Evolutionary conservation across 2,113 vertebrate species (phyloP), one percentile per base, ranked within the genome.

Genomic region (Amphiprion ocellaris): DNA sequence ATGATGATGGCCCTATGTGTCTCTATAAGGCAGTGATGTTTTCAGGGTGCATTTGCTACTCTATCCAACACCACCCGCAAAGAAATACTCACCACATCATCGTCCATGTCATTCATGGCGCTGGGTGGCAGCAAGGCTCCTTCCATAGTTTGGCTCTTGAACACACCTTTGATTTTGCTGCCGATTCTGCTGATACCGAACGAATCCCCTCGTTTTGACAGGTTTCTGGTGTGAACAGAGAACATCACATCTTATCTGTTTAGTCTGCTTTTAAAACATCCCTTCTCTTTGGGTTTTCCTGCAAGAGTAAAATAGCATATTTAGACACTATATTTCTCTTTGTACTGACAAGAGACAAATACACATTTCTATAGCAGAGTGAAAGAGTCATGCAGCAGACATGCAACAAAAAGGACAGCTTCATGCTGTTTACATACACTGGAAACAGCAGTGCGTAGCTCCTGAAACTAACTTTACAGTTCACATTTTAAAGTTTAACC

Each of bases 101-200:
- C 96, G 53, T 97, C 97, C 19, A 92, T 84, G 77, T 97, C 97
- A 1, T 87, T 71, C 81, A 94, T 71, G 64, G 92, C 90, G 87
- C 95, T 94, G 46, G 93, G 94, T 0, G 98, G 98, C 72, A 96
- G 87, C 89, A 99, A 92, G 28, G 97, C 94, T 23, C 98, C 98
- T 84, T 99, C 98, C 97, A 97, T 95, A 0, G 97, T 95, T 17
- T 94, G 96, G 82, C 96, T 99, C 88, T 94, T 97, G 91, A 99
- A 99, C 4, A 99, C 98, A 0, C 97, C 97, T 93, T 99, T 99
- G 82, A 99, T 96, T 91, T 94, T 98, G 84, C 96, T 99, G 64
- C 98, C 97, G 54, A 99, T 96, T 76, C 94, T 95, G 91, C 96
- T 96, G 92, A 99, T 99, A 30, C 96, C 97, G 55, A 96, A 99